Base-by-base conservation (phyloP, 1,140 invertebrate species). In the Tetranychus cinnabarinus region DNA sequence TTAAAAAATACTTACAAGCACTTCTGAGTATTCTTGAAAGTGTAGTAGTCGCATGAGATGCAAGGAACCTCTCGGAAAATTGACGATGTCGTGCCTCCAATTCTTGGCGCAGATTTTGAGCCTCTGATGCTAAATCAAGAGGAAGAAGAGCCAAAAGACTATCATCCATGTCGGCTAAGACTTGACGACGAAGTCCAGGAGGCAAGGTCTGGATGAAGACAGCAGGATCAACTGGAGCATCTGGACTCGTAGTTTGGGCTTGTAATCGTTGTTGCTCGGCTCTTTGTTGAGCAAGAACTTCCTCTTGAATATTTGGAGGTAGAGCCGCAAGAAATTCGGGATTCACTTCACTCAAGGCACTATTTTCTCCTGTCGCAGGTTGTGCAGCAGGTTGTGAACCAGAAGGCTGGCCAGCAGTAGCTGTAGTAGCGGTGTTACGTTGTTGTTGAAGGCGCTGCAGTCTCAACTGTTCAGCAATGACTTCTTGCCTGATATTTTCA, bases 161-260 rank as follows among this genome's bases (percentile, higher is more conserved):
- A 65, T 93, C 88, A 73, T 93, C 89, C 80, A 91, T 86, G 68
- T 93, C 88, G 12, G 87, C 81, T 13, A 93, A 72, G 56, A 92
- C 78, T 62, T 86, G 83, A 71, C 87, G 86, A n/a, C 88, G 75
- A 10, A 92, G 74, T 5, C 81, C 80, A 6, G 85, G 82, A 61
- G 86, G 84, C 6, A 93, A 72, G 63, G 86, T 87, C 68, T 88
- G 82, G 69, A 93, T 83, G 71, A 93, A 90, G 6, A 81, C 83
- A 0, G 83, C 85, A 0, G 86, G 82, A 71, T 91, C 88, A 8
- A 88, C 82, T 0, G 87, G 85, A 72, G 85, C 80, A 64, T 88
- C 84, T 1, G 84, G 84, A 72, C 85, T 84, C 1, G 81, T 78
- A 3, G 78, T 76, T 1, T 81, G 78, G 2, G 46, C 46, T 60